Percentiles rank a stretch among this genome's conserved stretches.
Conservation (phyloP, 2,113 vertebrate genomes). For the Thunnus thynnus region DNA sequence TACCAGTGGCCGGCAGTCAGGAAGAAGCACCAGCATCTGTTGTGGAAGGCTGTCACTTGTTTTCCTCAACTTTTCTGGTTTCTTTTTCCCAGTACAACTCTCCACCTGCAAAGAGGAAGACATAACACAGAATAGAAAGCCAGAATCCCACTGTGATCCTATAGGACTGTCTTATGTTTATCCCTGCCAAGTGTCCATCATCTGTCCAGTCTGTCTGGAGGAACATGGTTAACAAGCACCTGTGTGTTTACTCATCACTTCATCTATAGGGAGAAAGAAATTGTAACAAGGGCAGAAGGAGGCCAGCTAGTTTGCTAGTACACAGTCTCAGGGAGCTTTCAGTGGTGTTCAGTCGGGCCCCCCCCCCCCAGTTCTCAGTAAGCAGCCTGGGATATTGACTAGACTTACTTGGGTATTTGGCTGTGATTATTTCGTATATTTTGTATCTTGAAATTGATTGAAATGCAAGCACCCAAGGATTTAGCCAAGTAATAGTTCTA, state of each 20-base stretch:
- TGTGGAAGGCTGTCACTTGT: slow-evolving; percentile 67
- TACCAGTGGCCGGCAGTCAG: slow-evolving; percentile 58
- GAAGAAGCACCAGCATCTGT: slow-evolving; percentile 66
- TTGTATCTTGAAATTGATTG: slow-evolving; percentile 6
- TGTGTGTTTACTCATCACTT: slow-evolving; percentile 49
- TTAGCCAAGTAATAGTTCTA: background rate
- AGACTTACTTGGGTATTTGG: slow-evolving; percentile 8
- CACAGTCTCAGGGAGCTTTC: background rate
- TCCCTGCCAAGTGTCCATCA: slow-evolving; percentile 49
- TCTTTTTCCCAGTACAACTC: slow-evolving; percentile 43
- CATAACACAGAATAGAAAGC: slow-evolving; percentile 38
- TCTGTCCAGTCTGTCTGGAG: slow-evolving; percentile 39
- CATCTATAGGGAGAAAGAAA: slow-evolving; percentile 27
- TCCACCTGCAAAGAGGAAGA: slow-evolving; percentile 48
- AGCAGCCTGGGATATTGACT: slow-evolving; percentile 30
- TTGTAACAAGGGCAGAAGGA: slow-evolving; percentile 1
- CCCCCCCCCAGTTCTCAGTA: background rate
- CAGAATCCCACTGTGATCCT: slow-evolving; percentile 52
- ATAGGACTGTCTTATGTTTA: slow-evolving; percentile 29
- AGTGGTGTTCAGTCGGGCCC: background rate
- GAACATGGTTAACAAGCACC: slow-evolving; percentile 64
- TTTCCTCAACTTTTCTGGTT: slow-evolving; percentile 62
- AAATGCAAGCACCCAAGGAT: slow-evolving; percentile 4
- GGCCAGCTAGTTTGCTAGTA: background rate
- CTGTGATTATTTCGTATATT: slow-evolving; percentile 28